These are phyloP conservation scores for Isichthys henryi DNA, from an alignment of 2,113 vertebrate genomes.

Conservation along the genomic window DNA sequence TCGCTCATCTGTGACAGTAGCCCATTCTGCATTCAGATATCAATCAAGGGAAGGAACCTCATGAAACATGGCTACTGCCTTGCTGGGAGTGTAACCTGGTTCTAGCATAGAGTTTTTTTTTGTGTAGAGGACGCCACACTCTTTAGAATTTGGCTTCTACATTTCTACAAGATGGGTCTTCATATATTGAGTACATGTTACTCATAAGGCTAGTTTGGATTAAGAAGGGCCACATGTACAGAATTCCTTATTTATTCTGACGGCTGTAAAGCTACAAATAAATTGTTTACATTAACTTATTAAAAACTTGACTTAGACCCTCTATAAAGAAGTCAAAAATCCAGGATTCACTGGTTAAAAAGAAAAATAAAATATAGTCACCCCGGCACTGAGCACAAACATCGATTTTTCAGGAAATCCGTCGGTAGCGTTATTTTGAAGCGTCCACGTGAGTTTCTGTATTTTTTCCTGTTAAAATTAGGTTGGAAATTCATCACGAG, in stretches of 20 bases:
- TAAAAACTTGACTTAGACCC: neutral
- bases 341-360: neutral
- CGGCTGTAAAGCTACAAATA: neutral
- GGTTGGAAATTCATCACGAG: neutral
- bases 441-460: neutral
- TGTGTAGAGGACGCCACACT: neutral
- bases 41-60: neutral
- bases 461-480: neutral
- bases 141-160: neutral
- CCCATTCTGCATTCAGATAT: neutral
- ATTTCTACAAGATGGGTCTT: neutral
- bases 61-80: neutral
- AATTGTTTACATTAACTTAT: neutral
- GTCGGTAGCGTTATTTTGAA: neutral
- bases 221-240: neutral
- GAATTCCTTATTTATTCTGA: neutral
- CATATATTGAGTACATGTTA: neutral
- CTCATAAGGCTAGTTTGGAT: neutral
- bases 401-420: neutral
- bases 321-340: neutral
- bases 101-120: neutral
- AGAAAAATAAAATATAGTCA: neutral
- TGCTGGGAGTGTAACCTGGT: neutral
- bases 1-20: neutral
- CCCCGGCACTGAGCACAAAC: neutral